These are phyloP conservation scores for Meandrusa payeni DNA, from an alignment of 2,888 invertebrate genomes.

Conservation along the genomic window DNA sequence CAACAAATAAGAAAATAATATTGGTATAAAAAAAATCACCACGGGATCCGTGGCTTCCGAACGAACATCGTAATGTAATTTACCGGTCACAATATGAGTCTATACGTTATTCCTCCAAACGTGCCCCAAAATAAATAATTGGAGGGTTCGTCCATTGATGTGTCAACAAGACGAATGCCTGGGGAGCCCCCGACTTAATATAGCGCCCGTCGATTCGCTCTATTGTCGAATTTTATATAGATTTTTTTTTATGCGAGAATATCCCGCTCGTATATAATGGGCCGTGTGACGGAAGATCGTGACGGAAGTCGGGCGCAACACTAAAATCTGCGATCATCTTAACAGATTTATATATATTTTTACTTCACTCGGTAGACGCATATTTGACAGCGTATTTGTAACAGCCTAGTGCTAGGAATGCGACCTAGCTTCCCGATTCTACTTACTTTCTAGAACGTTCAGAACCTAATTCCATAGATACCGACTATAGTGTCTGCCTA, in stretches of 20 bases:
- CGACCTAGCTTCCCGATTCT: no score
- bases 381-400: no score
- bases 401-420: no score
- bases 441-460: no score
- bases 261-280: constrained; percentile 9
- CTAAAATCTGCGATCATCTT: no score
- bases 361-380: no score
- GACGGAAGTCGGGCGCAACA: no score
- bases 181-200: constrained; percentile 20
- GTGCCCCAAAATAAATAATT: constrained; percentile 47
- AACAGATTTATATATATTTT: no score
- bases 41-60: background rate
- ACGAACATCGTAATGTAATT: constrained; percentile 9
- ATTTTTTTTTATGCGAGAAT: constrained; percentile 21
- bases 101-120: constrained; percentile 18
- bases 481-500: no score
- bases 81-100: constrained; percentile 17
- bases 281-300: background rate
- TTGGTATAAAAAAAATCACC: constrained; percentile 3
- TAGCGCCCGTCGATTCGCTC: constrained; percentile 16
- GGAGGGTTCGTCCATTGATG: constrained; percentile 42
- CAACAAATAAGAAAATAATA: no score
- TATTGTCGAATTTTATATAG: constrained; percentile 18
- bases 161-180: constrained; percentile 54
- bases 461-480: no score